Evolutionary conservation across 2,113 vertebrate species (phyloP).

Genomic region (Perca fluviatilis): DNA sequence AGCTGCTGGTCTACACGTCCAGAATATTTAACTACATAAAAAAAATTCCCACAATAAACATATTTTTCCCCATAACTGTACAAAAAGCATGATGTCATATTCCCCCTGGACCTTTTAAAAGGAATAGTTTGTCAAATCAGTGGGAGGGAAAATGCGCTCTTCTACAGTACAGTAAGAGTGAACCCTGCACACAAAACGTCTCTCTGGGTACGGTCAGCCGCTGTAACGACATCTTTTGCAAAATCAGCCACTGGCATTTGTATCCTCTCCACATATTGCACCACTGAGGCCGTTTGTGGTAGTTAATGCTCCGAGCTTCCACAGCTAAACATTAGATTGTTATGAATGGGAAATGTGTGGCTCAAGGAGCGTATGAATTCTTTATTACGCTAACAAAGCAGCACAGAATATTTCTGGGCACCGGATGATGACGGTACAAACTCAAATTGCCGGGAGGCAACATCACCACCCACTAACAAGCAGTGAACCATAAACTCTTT

Average conservation of each 20-base stretch:
- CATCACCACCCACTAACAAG: slow-evolving; percentile 36
- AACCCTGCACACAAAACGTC: slow-evolving; percentile 6
- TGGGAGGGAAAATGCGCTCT: slow-evolving; percentile 41
- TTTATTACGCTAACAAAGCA: slow-evolving; percentile 48
- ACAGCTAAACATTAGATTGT: slow-evolving; percentile 35
- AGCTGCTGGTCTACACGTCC: slow-evolving; percentile 55
- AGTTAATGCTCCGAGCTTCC: slow-evolving; percentile 44
- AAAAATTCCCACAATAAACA: slow-evolving; percentile 63
- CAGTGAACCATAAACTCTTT: slow-evolving; percentile 41
- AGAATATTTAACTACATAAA: slow-evolving; percentile 67
- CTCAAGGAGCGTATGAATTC: slow-evolving; percentile 32
- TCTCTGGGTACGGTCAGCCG: slow-evolving; percentile 17
- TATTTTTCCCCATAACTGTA: slow-evolving; percentile 62
- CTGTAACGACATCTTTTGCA: not conserved
- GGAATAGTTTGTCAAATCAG: slow-evolving; percentile 50
- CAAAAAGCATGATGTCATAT: slow-evolving; percentile 73
- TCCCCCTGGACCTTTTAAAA: slow-evolving; percentile 59
- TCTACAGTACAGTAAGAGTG: slow-evolving; percentile 19
- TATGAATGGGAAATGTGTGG: slow-evolving; percentile 39
- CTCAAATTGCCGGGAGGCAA: slow-evolving; percentile 43
- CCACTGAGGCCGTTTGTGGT: slow-evolving; percentile 42
- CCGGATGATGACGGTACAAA: slow-evolving; percentile 18
- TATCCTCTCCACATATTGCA: slow-evolving; percentile 31
- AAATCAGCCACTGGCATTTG: slow-evolving; percentile 32
- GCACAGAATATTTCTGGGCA: slow-evolving; percentile 24